phyloP scores from a whole-genome alignment of 1,140 invertebrate species.

The Drosophila arizonae region DNA sequence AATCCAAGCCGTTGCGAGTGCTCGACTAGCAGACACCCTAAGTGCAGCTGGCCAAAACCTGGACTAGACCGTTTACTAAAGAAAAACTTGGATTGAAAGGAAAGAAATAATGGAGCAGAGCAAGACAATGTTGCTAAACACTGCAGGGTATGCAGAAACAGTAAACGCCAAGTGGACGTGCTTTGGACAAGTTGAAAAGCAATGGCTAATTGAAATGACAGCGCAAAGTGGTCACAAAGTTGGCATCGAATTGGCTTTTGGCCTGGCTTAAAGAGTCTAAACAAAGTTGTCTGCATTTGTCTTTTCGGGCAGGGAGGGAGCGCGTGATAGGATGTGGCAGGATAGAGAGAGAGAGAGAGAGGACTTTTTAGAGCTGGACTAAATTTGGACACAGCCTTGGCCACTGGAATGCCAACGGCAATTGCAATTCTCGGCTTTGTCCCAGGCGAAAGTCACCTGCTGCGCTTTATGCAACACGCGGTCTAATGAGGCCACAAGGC shows the following conservation, averaged over 20 bases:
- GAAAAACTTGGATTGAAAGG: not conserved
- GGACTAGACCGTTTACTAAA: no score
- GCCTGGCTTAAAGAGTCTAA: conserved; percentile 1
- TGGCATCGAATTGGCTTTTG: conserved; percentile 17
- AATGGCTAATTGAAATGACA: conserved; percentile 57
- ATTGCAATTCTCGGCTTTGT: conserved; percentile 7
- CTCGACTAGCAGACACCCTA: not conserved
- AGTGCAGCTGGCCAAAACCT: no score
- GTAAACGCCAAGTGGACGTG: not conserved
- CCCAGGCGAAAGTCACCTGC: conserved; percentile 34
- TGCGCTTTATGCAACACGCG: conserved; percentile 20
- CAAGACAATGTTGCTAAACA: no score
- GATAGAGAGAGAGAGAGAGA: not conserved
- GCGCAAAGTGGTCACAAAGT: conserved; percentile 14
- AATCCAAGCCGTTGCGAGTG: not conserved
- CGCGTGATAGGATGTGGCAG: not conserved
- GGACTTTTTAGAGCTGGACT: no score
- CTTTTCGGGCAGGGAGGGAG: not conserved
- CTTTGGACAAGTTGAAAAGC: not conserved
- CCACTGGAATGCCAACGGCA: conserved; percentile 8
- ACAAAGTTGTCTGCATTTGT: conserved; percentile 15
- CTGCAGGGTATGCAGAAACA: not conserved
- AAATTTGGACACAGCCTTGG: not conserved
- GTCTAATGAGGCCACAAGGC: conserved; percentile 56
- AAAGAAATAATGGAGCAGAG: not conserved